A percentile compares a stretch with the other conserved stretches of the same genome.
These are phyloP conservation scores for Nesoenas mayeri DNA, from an alignment of 2,113 vertebrate genomes.

Conservation along the genomic window DNA sequence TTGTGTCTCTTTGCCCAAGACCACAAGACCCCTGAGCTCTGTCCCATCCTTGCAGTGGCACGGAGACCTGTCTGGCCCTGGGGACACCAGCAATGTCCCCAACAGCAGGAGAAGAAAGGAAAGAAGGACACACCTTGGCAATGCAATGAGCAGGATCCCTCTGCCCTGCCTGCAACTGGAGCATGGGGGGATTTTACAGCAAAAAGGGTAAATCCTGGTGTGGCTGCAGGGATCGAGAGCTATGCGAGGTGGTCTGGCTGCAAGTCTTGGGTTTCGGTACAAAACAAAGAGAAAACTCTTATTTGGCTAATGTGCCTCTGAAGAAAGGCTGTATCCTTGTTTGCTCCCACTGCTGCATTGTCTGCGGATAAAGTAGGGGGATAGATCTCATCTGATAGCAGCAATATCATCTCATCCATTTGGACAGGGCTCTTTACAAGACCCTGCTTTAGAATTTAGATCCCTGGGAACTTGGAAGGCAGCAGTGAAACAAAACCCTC, in stretches of 20 bases:
- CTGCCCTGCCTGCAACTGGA: not conserved
- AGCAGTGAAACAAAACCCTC: conserved; percentile 58
- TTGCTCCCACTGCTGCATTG: conserved; percentile 56
- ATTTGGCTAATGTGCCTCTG: conserved; percentile 3
- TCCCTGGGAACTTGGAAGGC: conserved; percentile 68
- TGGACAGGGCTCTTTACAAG: conserved; percentile 40
- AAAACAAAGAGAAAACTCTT: conserved; percentile 32
- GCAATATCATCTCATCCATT: conserved; percentile 57
- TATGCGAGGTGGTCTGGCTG: not conserved
- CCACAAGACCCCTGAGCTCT: not conserved
- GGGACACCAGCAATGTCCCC: rapidly evolving
- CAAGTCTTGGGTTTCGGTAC: not conserved
- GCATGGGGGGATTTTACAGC: not conserved
- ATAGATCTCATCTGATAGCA: conserved; percentile 45
- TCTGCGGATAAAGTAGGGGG: conserved; percentile 43
- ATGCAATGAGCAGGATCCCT: not conserved
- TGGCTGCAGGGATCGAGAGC: not conserved
- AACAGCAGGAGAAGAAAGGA: not conserved
- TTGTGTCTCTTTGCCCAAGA: not conserved
- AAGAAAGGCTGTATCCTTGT: conserved; percentile 62
- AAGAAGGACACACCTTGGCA: not conserved
- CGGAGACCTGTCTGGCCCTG: not conserved
- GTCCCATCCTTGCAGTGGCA: not conserved
- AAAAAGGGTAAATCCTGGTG: not conserved
- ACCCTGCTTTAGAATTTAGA: conserved; percentile 62